Conservation (phyloP, 2,797 vertebrate species). For the Corythornis leucogaster region DNA sequence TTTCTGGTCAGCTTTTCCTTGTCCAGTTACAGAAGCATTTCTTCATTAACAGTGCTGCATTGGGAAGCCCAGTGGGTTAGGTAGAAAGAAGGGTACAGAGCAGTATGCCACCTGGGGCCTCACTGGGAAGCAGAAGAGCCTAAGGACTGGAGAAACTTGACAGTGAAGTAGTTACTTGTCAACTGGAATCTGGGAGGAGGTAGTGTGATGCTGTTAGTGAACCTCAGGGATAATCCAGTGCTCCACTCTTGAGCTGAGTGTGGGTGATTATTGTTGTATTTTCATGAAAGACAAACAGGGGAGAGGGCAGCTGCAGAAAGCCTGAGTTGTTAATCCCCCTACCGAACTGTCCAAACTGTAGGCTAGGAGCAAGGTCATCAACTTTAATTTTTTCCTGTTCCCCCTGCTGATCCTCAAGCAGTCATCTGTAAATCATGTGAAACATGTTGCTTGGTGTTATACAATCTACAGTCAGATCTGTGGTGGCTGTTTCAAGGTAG, state of each 20-base stretch:
- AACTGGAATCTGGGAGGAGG: background rate
- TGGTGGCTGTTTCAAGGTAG: background rate
- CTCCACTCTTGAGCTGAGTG: background rate
- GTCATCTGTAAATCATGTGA: background rate
- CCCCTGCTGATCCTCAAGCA: background rate
- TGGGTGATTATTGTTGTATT: background rate
- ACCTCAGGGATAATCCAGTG: background rate
- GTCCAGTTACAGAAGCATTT: background rate
- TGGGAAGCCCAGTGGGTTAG: background rate
- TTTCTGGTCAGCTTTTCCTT: background rate
- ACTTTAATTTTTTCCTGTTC: background rate
- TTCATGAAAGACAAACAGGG: background rate
- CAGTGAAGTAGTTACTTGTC: background rate
- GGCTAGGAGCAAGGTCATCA: background rate
- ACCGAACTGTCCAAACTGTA: background rate
- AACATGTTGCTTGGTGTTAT: background rate
- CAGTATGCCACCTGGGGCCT: background rate
- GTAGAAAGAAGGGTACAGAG: background rate
- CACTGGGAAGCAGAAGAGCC: background rate
- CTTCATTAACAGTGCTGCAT: background rate
- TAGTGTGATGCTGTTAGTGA: background rate
- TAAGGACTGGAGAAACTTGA: background rate
- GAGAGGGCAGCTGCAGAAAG: background rate
- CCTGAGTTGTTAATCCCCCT: background rate
- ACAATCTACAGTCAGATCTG: background rate